These are phyloP conservation scores for Rhinoraja longicauda DNA, from an alignment of 2,797 vertebrate species.

Conservation along the genomic window DNA sequence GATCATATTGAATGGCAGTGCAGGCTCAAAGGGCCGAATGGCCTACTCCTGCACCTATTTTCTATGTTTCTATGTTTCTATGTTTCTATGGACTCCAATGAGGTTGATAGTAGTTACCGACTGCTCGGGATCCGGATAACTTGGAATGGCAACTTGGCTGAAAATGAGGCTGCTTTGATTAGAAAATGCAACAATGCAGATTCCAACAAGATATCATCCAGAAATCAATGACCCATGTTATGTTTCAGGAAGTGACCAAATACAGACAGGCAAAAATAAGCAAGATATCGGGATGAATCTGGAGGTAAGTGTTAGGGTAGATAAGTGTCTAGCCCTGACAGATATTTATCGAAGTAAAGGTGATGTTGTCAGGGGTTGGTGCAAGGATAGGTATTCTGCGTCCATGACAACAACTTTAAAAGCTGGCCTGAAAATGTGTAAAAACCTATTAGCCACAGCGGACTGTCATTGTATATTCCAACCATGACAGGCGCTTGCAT, in stretches of 20 bases:
- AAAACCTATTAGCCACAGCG: background rate
- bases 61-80: too few species aligned
- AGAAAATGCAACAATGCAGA: too few species aligned
- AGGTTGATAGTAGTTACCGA: too few species aligned
- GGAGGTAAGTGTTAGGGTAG: background rate
- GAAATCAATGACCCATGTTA: background rate
- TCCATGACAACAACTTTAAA: background rate
- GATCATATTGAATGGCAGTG: too few species aligned
- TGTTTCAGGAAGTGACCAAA: background rate
- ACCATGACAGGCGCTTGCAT: background rate
- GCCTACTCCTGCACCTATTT: too few species aligned
- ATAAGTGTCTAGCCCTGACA: background rate
- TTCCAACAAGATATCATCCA: background rate
- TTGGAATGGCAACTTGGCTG: too few species aligned
- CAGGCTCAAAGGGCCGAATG: too few species aligned
- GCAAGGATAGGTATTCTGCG: background rate
- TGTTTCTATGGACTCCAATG: too few species aligned
- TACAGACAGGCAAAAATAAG: background rate
- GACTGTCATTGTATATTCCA: background rate
- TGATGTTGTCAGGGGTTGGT: background rate
- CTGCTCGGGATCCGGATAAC: too few species aligned
- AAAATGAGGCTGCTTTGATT: too few species aligned
- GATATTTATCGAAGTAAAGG: background rate
- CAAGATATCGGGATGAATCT: background rate
- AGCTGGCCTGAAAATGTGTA: background rate